Evolutionary conservation across 2,888 invertebrate species (phyloP), one percentile per base, ranked within the genome.

Genomic region (Blera fallax): DNA sequence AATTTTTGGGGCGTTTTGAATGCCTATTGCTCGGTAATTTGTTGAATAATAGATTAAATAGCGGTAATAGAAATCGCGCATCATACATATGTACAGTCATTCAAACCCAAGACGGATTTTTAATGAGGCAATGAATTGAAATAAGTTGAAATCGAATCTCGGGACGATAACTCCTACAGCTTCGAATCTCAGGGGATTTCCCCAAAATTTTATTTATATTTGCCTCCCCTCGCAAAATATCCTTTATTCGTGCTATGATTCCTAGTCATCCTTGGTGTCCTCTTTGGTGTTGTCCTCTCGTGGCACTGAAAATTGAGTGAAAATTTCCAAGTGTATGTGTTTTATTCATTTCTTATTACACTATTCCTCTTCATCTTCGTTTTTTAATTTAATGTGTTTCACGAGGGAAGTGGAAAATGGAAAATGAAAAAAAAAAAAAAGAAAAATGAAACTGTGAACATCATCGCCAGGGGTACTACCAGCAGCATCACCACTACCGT

Each of bases 101-200:
- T 34, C 60, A 8, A 34, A 56, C 37, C 29, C 34, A 67, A 16
- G 43, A 27, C 52, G 54, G 27, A 65, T 52, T 50, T 45, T 37
- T 78, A 83, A 83, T 82, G 77, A 77, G 70, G 70, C 70, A 70
- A 54, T 77, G 43, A 82, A 82, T 60, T 43, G 67, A 72, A 64
- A 72, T 43, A 65, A 77, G 48, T 72, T 58, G 34, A 67, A 78
- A 72, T 74, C 69, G 62, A 74, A 81, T 81, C 18, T 60, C 62
- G 37, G 24, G 37, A 52, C 24, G 45, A 70, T 24, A 43, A 69
- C 45, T 34, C 58, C 43, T 24, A 60, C 34, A 34, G 50, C 21
- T 29, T 58, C 8, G 29, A 52, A 16, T 67, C 64, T 65, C 48
- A 18, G 32, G 65, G 43, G 58, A 65, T 69, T 78, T 3, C n/a